A percentile compares a stretch with the other conserved stretches of the same genome.
Evolutionary conservation across 2,888 invertebrate genomes (phyloP).

Genomic region (Steinernema scapterisci): DNA sequence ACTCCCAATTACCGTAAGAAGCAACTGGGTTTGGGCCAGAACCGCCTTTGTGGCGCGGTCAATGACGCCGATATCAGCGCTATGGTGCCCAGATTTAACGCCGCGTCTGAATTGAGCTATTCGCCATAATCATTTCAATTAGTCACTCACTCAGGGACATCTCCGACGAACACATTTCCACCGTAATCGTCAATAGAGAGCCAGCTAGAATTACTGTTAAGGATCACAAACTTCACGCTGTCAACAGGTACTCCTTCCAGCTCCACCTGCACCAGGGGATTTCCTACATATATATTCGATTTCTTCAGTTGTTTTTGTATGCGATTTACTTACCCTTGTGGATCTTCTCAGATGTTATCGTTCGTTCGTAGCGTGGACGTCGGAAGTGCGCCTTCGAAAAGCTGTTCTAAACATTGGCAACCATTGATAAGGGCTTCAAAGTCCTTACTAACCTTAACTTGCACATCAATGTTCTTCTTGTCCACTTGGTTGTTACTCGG

Average conservation of each 20-base stretch:
- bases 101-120: conserved; percentile 22
- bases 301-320: background rate
- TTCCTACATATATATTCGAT: conserved; percentile 37
- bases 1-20: conserved; percentile 25
- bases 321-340: conserved; percentile 34
- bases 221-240: conserved; percentile 52
- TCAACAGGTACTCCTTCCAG: conserved; percentile 55
- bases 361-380: conserved; percentile 42
- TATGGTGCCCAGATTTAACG: conserved; percentile 38
- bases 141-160: conserved; percentile 41
- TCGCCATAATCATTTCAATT: background rate
- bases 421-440: too few species aligned
- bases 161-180: conserved; percentile 54
- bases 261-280: conserved; percentile 51
- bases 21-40: conserved; percentile 42
- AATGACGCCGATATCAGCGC: conserved; percentile 50
- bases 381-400: conserved; percentile 48
- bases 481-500: conserved; percentile 21
- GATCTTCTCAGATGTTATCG: conserved; percentile 34
- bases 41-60: conserved; percentile 47
- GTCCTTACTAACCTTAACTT: conserved; percentile 41
- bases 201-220: conserved; percentile 61
- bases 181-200: conserved; percentile 59
- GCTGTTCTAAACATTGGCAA: conserved; percentile 38
- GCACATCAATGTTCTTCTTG: conserved; percentile 40